Base-by-base conservation (phyloP, 1,140 invertebrate genomes). In the Drosophila lowei region DNA sequence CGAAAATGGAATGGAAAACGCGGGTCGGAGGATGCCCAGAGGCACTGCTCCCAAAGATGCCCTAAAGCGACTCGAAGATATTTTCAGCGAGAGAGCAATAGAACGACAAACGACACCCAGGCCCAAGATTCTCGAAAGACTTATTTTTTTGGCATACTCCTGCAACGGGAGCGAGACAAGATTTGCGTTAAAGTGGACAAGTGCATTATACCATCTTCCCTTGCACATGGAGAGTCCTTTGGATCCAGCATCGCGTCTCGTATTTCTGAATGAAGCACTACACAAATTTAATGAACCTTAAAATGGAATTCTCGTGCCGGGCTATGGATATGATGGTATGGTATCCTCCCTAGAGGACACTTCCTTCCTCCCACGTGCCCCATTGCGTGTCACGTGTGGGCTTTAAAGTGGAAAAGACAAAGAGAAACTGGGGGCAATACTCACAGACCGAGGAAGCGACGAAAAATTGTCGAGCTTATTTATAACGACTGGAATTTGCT, bases 201-300 rank as follows among this genome's bases (percentile, higher is more conserved):
- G 4, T 25, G 30, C 30, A 16, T 38, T 41, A 6, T 9, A 13
- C 16, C n/a, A 18, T 53, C 15, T 16, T 9, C n/a, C 30, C 28
- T 28, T 28, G 25, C 21, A 4, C 5, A 49, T 18, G 28, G 11
- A n/a, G 13, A 11, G 9, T 61, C 6, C 34, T 13, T 16, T 11
- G 13, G 2, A 65, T 23, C 8, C 6, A 9, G n/a, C 8, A 13
- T 9, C 8, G 23, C 13, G 21, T 23, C 34, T 38, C 30, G 15
- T n/a, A 30, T 25, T 60, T 28, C 9, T 28, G 25, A 70, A 85
- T 76, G 73, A 79, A 66, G 67, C 77, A 77, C 77, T 70, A 70
- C 70, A 79, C 67, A 80, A 86, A 80, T 85, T 86, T 86, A 86
- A 80, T 80, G 77, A 85, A 86, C 72, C 77, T 47, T 62, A 43